Evolutionary conservation across 2,113 vertebrate genomes (phyloP).

Genomic region (Euleptes europaea): DNA sequence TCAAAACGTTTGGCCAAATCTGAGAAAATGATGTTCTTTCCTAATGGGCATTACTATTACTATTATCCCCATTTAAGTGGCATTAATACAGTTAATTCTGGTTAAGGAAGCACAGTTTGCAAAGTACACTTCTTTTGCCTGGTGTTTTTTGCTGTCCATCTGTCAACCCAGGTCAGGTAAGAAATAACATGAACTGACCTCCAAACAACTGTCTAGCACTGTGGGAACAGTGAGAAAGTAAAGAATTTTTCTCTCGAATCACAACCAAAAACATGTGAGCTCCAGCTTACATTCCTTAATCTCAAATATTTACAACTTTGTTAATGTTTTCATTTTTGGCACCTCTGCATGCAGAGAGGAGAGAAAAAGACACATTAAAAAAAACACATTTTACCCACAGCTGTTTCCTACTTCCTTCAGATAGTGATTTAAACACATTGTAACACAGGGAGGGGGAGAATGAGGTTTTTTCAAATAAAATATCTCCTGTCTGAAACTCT

Average conservation of each 20-base stretch:
- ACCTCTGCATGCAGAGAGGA: constrained; percentile 25
- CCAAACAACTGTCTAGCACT: not conserved
- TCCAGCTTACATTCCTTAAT: constrained; percentile 58
- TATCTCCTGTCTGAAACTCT: constrained; percentile 61
- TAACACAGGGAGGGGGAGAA: constrained; percentile 56
- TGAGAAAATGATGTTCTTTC: not conserved
- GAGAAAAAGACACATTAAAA: constrained; percentile 43
- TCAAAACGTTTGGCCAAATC: not conserved
- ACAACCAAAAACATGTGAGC: constrained; percentile 17
- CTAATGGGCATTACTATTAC: not conserved
- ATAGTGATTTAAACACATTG: constrained; percentile 72
- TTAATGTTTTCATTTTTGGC: constrained; percentile 55
- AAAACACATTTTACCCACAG: constrained; percentile 66
- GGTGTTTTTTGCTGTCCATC: not conserved
- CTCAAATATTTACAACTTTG: constrained; percentile 35
- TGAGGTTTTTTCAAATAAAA: constrained; percentile 63
- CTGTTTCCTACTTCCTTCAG: constrained; percentile 75
- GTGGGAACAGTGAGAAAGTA: constrained; percentile 17
- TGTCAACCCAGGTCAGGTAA: not conserved
- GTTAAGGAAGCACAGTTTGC: not conserved
- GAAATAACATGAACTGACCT: not conserved
- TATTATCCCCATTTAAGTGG: not conserved
- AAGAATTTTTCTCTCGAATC: constrained; percentile 18
- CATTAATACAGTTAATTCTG: too few species aligned
- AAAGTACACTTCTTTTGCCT: not conserved